Evolutionary conservation across 2,888 invertebrate species (phyloP), one percentile per base, ranked within the genome.

Genomic region (Chrysolina oricalcia): DNA sequence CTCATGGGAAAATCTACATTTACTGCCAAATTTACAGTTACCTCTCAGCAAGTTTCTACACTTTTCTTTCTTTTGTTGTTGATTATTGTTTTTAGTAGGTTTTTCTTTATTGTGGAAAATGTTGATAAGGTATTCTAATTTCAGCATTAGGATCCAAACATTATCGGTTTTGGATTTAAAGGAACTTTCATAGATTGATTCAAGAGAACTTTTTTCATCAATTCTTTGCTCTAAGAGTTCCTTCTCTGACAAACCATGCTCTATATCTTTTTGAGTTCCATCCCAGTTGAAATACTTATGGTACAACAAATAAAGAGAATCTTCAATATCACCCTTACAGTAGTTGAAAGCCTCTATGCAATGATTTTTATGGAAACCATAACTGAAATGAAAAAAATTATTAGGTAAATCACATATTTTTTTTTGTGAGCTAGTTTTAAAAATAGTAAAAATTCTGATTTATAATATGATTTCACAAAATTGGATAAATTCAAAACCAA

Each of bases 1-100:
- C 83, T 92, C 91, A 86, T 96, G 96, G 27, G 91, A 91, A 89
- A 94, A 95, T 83, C 93, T 92, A 88, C 96, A 96, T 84, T 93
- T 94, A 62, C 90, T 90, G 11, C 94, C 95, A 88, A 91, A 96
- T 84, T 92, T 92, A 86, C 96, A 96, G 5, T 94, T 94, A 21
- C 83, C 87, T 88, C 88, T 91, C 21, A 91, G 86, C 88, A 91
- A 93, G 84, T 92, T 91, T 85, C 91, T 93, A 90, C 92, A 95
- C 46, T 89, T 89, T 85, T 92, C 91, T 88, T 90, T 91, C 86
- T 91, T 91, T 64, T 88, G 89, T 81, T 88, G 85, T 70, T 85
- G 79, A 15, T 75, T 77, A 56, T 75, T 80, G 78, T 80, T 81
- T 88, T 74, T 86, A 0, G 80, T 77, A 63, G 64, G 75, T 87